These are phyloP conservation scores for Microchirus variegatus DNA, from an alignment of 2,797 vertebrate species.

Conservation along the genomic window DNA sequence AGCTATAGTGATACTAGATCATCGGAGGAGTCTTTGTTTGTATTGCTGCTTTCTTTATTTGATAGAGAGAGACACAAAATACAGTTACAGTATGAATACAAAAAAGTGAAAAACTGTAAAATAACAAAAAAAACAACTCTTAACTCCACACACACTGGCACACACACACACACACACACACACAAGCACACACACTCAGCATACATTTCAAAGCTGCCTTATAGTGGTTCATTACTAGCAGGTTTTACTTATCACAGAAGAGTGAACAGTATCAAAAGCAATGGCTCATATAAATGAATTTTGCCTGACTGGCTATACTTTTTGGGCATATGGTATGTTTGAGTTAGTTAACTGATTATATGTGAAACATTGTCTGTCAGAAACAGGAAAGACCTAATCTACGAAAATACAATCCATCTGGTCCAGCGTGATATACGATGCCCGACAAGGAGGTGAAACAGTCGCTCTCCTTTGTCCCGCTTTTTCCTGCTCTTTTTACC, in stretches of 20 bases:
- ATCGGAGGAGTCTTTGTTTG: constrained; percentile 5
- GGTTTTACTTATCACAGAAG: constrained; percentile 27
- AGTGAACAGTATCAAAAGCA: constrained; percentile 13
- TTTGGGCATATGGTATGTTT: constrained; percentile 7
- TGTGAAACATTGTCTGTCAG: constrained; percentile 46
- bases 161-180: constrained; percentile 10
- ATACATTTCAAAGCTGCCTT: constrained; percentile 63
- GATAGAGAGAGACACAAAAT: constrained; percentile 30
- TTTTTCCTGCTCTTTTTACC: constrained; percentile 1
- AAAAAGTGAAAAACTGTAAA: constrained; percentile 51
- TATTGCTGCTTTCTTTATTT: constrained; percentile 64
- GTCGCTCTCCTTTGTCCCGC: not conserved
- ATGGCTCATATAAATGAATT: constrained; percentile 30
- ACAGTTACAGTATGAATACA: constrained; percentile 31
- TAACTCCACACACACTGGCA: constrained; percentile 24
- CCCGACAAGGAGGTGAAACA: constrained; percentile 13
- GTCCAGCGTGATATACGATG: constrained; percentile 25
- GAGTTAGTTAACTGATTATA: constrained; percentile 12
- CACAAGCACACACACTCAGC: constrained; percentile 10
- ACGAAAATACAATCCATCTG: constrained; percentile 23
- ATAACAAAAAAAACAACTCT: constrained; percentile 23
- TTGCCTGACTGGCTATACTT: constrained; percentile 22
- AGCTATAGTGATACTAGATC: not conserved
- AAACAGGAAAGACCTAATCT: constrained; percentile 46
- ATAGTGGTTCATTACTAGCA: constrained; percentile 65